Base-by-base conservation (phyloP, 2,113 vertebrate species). In the Macrotis lagotis region DNA sequence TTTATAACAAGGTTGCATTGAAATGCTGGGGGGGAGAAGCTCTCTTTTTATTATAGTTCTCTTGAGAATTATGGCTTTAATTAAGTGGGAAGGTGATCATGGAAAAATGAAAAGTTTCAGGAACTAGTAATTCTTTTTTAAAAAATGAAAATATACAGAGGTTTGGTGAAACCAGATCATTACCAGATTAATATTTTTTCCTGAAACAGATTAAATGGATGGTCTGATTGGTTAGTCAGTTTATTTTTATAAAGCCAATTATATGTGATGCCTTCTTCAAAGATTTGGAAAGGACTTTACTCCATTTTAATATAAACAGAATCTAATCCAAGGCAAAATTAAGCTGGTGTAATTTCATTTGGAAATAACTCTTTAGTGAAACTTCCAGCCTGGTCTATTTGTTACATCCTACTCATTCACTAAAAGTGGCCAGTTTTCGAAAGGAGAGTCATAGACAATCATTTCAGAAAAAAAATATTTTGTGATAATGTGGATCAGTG, bases 31-130 rank as follows among this genome's bases (percentile, higher is more conserved):
- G 95, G 92, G 97, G 88, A 89, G 52, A 53, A 50, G 53, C 90
- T 26, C 92, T 95, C 94, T 44, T 91, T 93, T 90, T 92, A 95
- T 94, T 93, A 26, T 8, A 48, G 95, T 96, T 96, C 53, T 74
- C 89, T 93, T 92, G 94, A 93, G 96, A 95, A 96, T 52, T 59
- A 74, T 95, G 91, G 49, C 95, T 97, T 95, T 74, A 92, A 94
- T 94, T 93, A 96, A 96, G 74, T 11, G 24, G 83, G 48, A 44
- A 24, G 25, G 51, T 53, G 31, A 48, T 94, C 37, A 91, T 52
- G 90, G 92, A 44, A 93, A 96, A 88, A 92, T 91, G 25, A 93
- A 92, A 74, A 92, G 50, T 51, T 94, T 95, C 50, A 96, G 53
- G 74, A 95, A 95, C 93, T 51, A 90, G 51, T 37, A 90, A 91